phyloP scores from a whole-genome alignment of 2,113 vertebrate species.

The Otis tarda region DNA sequence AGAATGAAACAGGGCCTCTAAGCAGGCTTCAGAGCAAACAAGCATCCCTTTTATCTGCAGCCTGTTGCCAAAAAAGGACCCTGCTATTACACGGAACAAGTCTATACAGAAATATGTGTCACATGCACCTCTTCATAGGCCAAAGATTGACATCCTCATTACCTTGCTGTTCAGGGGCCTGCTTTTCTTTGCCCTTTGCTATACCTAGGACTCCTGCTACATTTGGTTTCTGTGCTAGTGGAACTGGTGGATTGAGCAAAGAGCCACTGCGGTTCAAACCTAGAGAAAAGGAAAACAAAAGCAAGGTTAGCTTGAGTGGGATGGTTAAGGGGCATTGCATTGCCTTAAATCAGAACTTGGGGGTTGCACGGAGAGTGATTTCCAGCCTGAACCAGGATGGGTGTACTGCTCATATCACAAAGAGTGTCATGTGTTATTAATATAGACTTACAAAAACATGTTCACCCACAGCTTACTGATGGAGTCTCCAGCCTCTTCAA shows the following conservation, averaged over 20 bases:
- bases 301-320: neutral
- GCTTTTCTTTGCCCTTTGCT: constrained; percentile 85
- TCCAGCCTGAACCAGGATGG: neutral
- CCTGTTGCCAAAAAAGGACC: neutral
- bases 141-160: neutral
- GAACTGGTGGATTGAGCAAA: constrained; percentile 81
- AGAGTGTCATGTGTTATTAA: neutral
- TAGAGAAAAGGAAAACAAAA: constrained; percentile 48
- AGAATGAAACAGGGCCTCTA: neutral
- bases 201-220: constrained; percentile 77
- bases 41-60: neutral
- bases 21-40: neutral
- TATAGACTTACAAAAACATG: neutral
- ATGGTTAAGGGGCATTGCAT: neutral
- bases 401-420: neutral
- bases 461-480: neutral
- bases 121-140: neutral
- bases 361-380: neutral
- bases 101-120: neutral
- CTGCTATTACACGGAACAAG: neutral
- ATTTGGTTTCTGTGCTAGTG: constrained; percentile 81
- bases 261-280: constrained; percentile 89
- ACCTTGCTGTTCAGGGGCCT: constrained; percentile 84
- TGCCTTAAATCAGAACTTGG: neutral
- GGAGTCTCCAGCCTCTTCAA: neutral